Conservation (phyloP, 2,888 invertebrate genomes). For the Sminthurides aquaticus region DNA sequence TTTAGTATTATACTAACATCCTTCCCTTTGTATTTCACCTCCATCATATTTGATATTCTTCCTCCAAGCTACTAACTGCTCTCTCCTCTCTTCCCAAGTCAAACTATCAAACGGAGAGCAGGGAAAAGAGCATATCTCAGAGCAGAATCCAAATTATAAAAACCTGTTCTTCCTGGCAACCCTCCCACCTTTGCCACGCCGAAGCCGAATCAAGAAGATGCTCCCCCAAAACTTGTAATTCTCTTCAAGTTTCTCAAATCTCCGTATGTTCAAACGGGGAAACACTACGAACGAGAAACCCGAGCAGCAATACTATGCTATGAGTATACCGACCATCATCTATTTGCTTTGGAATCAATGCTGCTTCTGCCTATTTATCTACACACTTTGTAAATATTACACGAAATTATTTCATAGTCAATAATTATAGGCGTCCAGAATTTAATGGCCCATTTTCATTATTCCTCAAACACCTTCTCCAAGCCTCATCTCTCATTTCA, state of each 20-base stretch:
- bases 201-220: too few species aligned
- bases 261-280: neutral
- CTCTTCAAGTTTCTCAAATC: neutral
- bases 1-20: too few species aligned
- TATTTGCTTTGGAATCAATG: neutral
- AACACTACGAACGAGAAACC: neutral
- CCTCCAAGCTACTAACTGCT: too few species aligned
- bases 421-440: neutral
- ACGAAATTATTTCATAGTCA: neutral
- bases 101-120: too few species aligned
- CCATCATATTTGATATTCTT: too few species aligned
- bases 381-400: neutral
- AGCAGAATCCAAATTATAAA: neutral
- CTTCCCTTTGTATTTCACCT: too few species aligned
- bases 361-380: neutral
- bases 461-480: neutral
- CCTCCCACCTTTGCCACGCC: neutral
- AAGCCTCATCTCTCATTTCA: neutral
- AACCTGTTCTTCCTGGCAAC: neutral
- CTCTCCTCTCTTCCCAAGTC: too few species aligned
- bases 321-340: neutral
- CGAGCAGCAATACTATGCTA: neutral
- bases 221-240: too few species aligned
- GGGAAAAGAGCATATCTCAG: too few species aligned
- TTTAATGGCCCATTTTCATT: constrained; percentile 8